Evolutionary conservation across 2,888 invertebrate genomes (phyloP), one percentile per base, ranked within the genome.

Genomic region (Dolichopus griseipennis): DNA sequence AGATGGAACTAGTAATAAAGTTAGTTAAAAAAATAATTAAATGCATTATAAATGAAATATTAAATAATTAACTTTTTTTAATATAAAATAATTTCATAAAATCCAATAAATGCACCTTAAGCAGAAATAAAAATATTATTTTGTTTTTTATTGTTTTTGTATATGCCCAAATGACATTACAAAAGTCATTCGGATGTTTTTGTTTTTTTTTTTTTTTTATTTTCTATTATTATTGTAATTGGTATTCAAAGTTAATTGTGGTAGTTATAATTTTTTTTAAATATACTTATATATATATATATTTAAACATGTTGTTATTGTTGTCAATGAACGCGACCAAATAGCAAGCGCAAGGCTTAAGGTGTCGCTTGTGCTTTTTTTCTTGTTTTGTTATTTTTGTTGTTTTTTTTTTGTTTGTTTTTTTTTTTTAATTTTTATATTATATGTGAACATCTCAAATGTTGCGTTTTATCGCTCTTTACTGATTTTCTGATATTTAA

Each of bases 291-390:
- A n/a, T n/a, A 52, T 3, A 52, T n/a, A 15, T 52, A 52, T 52
- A 52, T 2, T 27, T 27, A n/a, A n/a, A n/a, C n/a, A 27, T 52
- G 52, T 6, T 52, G 15, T 18, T 12, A 52, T 52, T 18, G 52
- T 18, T 52, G 52, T 52, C 52, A 52, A 52, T 52, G 52, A 52
- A 52, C 52, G 52, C 52, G 52, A 52, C 52, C 52, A 52, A 52
- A 52, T 52, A 52, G 52, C 18, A 52, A 52, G 15, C 18, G 18
- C 52, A 52, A 52, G 52, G 52, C n/a, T 52, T 52, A 52, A 52
- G 52, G 52, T 52, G 52, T 18, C 52, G n/a, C 6, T 12, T 52
- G 9, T 18, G 2, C 18, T 18, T 52, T 52, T 12, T 52, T 52
- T 52, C 37, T 8, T 8, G 10, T 37, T 37, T 37, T 37, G n/a